Evolutionary conservation across 2,888 invertebrate genomes (phyloP).

Genomic region (Pemphredon lugubris): DNA sequence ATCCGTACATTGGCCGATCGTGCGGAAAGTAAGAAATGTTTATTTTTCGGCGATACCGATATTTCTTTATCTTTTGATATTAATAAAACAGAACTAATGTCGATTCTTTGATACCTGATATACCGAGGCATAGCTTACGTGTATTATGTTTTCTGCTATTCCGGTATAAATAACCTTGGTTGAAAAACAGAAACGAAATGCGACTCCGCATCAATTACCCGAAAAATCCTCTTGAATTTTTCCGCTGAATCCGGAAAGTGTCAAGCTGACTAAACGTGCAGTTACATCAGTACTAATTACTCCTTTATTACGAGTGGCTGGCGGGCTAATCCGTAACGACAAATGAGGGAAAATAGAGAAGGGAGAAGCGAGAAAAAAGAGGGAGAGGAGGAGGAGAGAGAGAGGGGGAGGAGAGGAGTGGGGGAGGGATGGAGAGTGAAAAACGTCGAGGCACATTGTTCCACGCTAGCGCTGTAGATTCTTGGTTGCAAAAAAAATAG

Average conservation of each 20-base stretch:
- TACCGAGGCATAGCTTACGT: too few relatives aligned
- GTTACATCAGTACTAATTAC: constrained; percentile 21
- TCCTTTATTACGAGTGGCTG: constrained; percentile 18
- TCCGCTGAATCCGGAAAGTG: constrained; percentile 8
- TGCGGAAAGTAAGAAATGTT: too few relatives aligned
- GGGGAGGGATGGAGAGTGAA: constrained; percentile 3
- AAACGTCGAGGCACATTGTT: constrained; percentile 29
- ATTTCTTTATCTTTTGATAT: too few relatives aligned
- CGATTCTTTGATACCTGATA: too few relatives aligned
- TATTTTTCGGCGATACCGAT: too few relatives aligned
- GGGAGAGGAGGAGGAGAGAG: not conserved
- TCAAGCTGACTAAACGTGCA: constrained; percentile 7
- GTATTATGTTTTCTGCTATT: too few relatives aligned
- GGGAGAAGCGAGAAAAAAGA: not conserved
- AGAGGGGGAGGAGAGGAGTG: not conserved
- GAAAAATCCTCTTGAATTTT: constrained; percentile 5
- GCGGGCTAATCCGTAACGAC: constrained; percentile 22
- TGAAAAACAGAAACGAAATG: too few relatives aligned
- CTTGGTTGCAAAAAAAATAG: constrained; percentile 16
- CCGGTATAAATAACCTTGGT: too few relatives aligned
- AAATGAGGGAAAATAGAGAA: constrained; percentile 11
- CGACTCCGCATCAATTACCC: not conserved
- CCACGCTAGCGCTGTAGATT: constrained; percentile 8
- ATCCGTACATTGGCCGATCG: too few relatives aligned
- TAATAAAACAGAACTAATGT: too few relatives aligned